These are phyloP conservation scores for Macrotis lagotis DNA, from an alignment of 2,113 vertebrate species.

Conservation along the genomic window DNA sequence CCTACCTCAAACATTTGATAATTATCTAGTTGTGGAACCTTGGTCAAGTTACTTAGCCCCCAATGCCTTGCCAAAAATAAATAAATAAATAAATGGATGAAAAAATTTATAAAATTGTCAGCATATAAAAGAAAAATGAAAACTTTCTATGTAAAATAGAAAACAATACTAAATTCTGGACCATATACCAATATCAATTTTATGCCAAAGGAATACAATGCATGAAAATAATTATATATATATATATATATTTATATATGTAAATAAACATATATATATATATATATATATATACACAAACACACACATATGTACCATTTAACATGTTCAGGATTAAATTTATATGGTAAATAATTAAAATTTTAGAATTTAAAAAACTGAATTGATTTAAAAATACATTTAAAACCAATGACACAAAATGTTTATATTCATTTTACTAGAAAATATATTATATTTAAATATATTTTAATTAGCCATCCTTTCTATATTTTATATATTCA, in stretches of 20 bases:
- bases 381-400: not conserved
- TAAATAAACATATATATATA: too few relatives aligned
- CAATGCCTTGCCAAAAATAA: too few relatives aligned
- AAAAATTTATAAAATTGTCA: too few relatives aligned
- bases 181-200: conserved; percentile 19
- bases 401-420: not conserved
- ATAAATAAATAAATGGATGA: too few relatives aligned
- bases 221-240: conserved; percentile 30
- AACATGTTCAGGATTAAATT: conserved; percentile 7
- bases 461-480: not conserved
- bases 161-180: not conserved
- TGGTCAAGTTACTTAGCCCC: too few relatives aligned
- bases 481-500: not conserved
- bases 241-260: too few relatives aligned
- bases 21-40: too few relatives aligned
- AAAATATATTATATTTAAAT: conserved; percentile 1
- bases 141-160: conserved; percentile 11
- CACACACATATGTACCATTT: too few relatives aligned
- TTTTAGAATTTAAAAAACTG: not conserved
- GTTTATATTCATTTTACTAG: not conserved
- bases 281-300: too few relatives aligned
- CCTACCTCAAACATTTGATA: too few relatives aligned
- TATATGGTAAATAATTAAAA: conserved; percentile 22
- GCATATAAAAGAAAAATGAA: not conserved
- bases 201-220: conserved; percentile 23